Evolutionary conservation across 2,113 vertebrate species (phyloP).

Genomic region (Calcarius ornatus): DNA sequence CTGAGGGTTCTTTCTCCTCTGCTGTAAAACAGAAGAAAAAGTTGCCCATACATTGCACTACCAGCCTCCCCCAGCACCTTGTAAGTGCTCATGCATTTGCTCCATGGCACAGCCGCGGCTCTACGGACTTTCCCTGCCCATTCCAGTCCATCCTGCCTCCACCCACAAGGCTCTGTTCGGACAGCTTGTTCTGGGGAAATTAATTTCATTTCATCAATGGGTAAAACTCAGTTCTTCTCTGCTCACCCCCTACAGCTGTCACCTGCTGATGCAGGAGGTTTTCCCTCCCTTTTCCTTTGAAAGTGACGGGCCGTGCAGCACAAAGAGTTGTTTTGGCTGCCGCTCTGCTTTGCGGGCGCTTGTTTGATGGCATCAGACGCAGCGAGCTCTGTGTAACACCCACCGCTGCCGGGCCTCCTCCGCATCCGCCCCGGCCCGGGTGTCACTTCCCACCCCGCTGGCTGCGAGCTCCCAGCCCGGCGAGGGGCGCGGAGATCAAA

Average conservation of each 20-base stretch:
- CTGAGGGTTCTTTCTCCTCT: slow-evolving; percentile 68
- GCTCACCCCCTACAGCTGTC: background rate
- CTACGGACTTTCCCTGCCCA: fast-evolving
- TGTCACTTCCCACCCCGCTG: background rate
- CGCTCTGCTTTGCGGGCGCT: background rate
- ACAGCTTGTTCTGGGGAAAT: background rate
- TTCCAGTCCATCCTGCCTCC: background rate
- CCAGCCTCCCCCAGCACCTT: background rate
- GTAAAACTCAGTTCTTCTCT: background rate
- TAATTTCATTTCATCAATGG: background rate
- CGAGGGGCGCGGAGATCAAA: background rate
- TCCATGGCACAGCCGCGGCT: background rate
- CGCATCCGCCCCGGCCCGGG: slow-evolving; percentile 7
- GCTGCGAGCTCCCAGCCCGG: background rate
- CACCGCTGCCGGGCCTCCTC: background rate
- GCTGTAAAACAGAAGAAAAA: slow-evolving; percentile 35
- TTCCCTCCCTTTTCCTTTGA: background rate
- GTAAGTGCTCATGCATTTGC: fast-evolving
- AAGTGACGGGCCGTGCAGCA: background rate
- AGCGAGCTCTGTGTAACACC: background rate
- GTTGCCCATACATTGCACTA: background rate
- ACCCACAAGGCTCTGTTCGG: background rate
- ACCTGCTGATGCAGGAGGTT: background rate
- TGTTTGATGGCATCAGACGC: background rate
- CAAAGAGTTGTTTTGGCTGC: background rate